Conservation (phyloP, 2,888 invertebrate genomes). For the Disparrhopalites patrizii region DNA sequence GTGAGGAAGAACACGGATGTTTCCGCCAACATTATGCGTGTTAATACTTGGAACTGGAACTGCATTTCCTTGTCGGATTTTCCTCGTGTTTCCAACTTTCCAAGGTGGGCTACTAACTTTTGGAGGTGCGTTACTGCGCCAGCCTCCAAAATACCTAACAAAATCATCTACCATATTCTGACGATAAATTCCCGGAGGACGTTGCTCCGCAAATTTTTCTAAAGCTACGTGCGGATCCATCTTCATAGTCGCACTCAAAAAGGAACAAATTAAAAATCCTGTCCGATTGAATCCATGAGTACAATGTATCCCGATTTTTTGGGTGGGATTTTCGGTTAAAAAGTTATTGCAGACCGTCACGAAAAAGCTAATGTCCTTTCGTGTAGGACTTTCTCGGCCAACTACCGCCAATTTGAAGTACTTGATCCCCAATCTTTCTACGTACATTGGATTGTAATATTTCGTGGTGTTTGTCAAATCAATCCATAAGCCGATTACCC, state of each 20-base stretch:
- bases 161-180: constrained; percentile 58
- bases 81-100: constrained; percentile 5
- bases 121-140: not conserved
- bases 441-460: constrained; percentile 76
- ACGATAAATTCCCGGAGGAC: constrained; percentile 97
- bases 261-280: constrained; percentile 89
- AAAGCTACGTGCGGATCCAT: constrained; percentile 81
- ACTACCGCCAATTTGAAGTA: constrained; percentile 86
- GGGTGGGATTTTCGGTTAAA: constrained; percentile 62
- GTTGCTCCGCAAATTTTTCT: constrained; percentile 65
- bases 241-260: constrained; percentile 77
- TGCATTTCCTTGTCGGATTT: too few relatives aligned
- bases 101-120: constrained; percentile 14
- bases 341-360: constrained; percentile 57
- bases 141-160: not conserved
- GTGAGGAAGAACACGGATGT: not conserved
- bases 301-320: constrained; percentile 82
- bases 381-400: constrained; percentile 87
- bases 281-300: constrained; percentile 99
- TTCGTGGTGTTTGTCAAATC: constrained; percentile 93
- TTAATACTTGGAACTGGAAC: not conserved
- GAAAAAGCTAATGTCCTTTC: constrained; percentile 79
- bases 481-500: constrained; percentile 89
- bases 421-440: constrained; percentile 70
- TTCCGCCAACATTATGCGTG: too few relatives aligned